Evolutionary conservation across 2,888 invertebrate genomes (phyloP), one percentile per base, ranked within the genome.

Genomic region (Spatulosminthurus flaviceps): DNA sequence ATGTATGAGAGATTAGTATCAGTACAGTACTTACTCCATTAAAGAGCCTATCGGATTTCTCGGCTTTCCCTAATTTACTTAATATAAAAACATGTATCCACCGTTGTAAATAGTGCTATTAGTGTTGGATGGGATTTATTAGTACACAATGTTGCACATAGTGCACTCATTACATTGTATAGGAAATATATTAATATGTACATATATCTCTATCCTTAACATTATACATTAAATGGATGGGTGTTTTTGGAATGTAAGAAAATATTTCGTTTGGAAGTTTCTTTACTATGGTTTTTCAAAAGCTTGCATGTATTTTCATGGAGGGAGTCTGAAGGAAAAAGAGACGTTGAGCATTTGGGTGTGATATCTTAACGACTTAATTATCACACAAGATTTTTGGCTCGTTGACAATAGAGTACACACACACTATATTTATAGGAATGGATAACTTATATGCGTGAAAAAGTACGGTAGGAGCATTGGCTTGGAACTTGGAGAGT

Each of bases 331-430:
- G n/a, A 13, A 41, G 13, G 43, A 26, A 43, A 51, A 24, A 22
- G 29, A 61, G 74, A 74, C 29, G 51, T 51, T 51, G 51, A 43
- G 29, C 21, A 34, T 74, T 60, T 34, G 74, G 74, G 73, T 73
- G 73, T 74, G 74, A 74, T 29, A 61, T 34, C 71, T 41, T 43
- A 60, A 51, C 73, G 29, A 74, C 29, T 74, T 74, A 74, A 74
- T 74, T 74, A 74, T 74, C 74, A 74, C 51, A 51, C 74, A 26
- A 60, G 21, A 70, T 73, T 73, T 73, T 73, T 73, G 73, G 73
- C 43, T 60, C 28, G 74, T 74, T 74, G 74, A 74, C 74, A 74
- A 74, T 73, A 73, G 26, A n/a, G n/a, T n/a, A n/a, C n/a, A n/a
- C n/a, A n/a, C n/a, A n/a, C n/a, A n/a, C n/a, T n/a, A n/a, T n/a